A percentile compares a stretch with the other conserved stretches of the same genome.
Evolutionary conservation across 2,113 vertebrate species (phyloP).

Genomic region (Rhipidura dahli): DNA sequence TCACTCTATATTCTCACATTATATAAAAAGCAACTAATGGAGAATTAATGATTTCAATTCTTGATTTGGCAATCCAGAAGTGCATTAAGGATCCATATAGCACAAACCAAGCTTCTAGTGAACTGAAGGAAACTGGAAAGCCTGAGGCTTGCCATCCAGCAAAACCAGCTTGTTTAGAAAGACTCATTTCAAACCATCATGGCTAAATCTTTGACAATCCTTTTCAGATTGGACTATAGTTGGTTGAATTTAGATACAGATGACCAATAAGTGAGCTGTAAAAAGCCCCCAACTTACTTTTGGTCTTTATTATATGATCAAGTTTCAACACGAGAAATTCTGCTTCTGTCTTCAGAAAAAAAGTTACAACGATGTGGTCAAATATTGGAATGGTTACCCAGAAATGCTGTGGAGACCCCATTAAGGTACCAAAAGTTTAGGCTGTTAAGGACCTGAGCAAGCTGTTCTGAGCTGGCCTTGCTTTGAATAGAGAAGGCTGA

Average conservation of each 20-base stretch:
- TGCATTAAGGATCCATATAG: not conserved
- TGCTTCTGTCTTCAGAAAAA: not conserved
- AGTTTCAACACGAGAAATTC: not conserved
- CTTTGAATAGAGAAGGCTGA: not conserved
- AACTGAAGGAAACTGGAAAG: not conserved
- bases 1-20: not conserved
- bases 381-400: rapidly evolving
- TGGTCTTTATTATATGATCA: not conserved
- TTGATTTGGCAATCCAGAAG: not conserved
- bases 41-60: not conserved
- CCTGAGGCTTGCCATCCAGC: not conserved
- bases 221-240: not conserved
- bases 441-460: not conserved
- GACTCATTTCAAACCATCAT: not conserved
- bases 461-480: not conserved
- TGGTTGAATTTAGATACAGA: not conserved
- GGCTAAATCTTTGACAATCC: not conserved
- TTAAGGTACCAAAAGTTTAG: not conserved
- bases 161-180: not conserved
- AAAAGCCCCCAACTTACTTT: rapidly evolving
- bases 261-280: not conserved
- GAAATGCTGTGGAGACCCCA: rapidly evolving
- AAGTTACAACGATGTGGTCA: not conserved
- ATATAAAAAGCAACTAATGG: not conserved
- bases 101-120: not conserved